Evolutionary conservation across 2,113 vertebrate genomes (phyloP), one percentile per base, ranked within the genome.

Genomic region (Corythornis vintsioides): DNA sequence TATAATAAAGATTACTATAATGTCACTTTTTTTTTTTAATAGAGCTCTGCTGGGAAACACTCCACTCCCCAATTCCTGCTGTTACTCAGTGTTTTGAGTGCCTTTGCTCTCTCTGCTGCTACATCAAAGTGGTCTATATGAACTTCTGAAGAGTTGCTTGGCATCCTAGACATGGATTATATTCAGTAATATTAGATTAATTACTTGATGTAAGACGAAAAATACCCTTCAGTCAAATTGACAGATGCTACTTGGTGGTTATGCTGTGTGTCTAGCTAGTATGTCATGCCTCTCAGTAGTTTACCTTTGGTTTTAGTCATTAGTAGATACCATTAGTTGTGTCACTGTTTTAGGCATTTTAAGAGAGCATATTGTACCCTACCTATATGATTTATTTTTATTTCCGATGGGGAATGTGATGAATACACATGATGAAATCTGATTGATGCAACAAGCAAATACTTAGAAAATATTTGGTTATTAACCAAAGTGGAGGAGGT

Each of bases 31-130:
- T 65, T 47, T 72, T 18, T 65, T 47, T 72, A 16, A 15, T 14
- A 97, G 97, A 96, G 76, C 84, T 86, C 94, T 90, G 92, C 89
- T 91, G 95, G 94, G 74, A 96, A 97, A 55, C 89, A 93, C 13
- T 79, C 92, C 8, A 55, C 38, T 73, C 35, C 91, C 3, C 53
- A 0, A 43, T 24, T 96, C 45, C 85, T 97, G 85, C 63, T 96
- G 75, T 31, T 97, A 15, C 29, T 95, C 86, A 96, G 94, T 74
- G 70, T 95, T 93, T 70, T 97, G 70, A 91, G 88, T 77, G 83
- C 89, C 55, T 94, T 95, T 76, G 85, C 33, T 19, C 69, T 96
- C 57, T 93, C 89, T 92, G 83, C 95, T 90, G 61, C 53, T 83
- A 31, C 76, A 77, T 90, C 90, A 29, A 96, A 92, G 72, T 96